Base-by-base conservation (phyloP, 2,888 invertebrate species). In the Metallyticus violacea region DNA sequence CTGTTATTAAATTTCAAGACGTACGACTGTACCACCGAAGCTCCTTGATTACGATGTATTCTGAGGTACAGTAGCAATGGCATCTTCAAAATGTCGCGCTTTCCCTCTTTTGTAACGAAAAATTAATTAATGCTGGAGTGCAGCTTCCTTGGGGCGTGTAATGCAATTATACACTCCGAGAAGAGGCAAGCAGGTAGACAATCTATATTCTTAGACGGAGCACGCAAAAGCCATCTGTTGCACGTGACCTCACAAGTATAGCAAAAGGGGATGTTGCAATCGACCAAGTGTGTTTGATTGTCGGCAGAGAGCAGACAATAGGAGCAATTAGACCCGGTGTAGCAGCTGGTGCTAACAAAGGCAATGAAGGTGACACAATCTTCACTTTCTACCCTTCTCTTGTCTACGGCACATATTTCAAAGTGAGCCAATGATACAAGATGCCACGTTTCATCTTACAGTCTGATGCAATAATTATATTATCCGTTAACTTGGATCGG, bases 91-190 rank as follows among this genome's bases (percentile, higher is more conserved):
- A 62, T 62, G 40, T 3, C 22, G 40, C 40, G 40, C 40, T 62
- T n/a, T n/a, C n/a, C 25, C 30, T 22, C 81, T 81, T 81, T 82
- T 76, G 82, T 15, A 82, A 76, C 26, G 76, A 76, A 82, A 82
- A 82, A 82, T 82, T 82, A 82, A 82, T 82, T 82, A 82, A 82
- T 82, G 40, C 40, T 62, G 40, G 40, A 62, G 40, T 62, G 40
- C 40, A 62, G 40, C 15, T 62, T 62, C 40, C 40, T 62, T 62
- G 40, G 40, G 40, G 40, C 40, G 40, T 62, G 22, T 62, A 62
- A 62, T 22, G 40, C 40, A 62, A 62, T 62, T 62, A 62, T 62
- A 62, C 40, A 62, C 40, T 62, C 40, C 15, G 22, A 22, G 40
- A 62, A 62, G n/a, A n/a, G n/a, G n/a, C n/a, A n/a, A n/a, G n/a